These are phyloP conservation scores for Drosophila lowei DNA, from an alignment of 1,140 invertebrate species.

Conservation along the genomic window DNA sequence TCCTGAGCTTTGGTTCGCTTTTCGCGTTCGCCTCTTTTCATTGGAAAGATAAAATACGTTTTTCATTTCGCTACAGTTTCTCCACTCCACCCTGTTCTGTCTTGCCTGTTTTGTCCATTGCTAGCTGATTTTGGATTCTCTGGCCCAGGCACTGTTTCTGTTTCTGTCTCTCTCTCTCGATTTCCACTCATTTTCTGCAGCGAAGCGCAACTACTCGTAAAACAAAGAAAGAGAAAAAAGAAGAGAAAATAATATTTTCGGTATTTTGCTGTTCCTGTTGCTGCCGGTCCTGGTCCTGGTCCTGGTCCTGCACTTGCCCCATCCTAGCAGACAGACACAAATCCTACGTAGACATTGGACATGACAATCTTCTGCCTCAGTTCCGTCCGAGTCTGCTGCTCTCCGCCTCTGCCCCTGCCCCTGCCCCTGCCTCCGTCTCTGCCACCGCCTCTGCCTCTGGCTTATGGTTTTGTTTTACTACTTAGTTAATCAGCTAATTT, in stretches of 20 bases:
- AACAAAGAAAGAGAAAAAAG: slow-evolving; percentile 27
- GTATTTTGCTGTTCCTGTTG: slow-evolving; percentile 65
- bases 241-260: slow-evolving; percentile 72
- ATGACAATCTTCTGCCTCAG: slow-evolving; percentile 46
- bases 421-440: slow-evolving; percentile 1
- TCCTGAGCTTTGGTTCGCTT: slow-evolving; percentile 75
- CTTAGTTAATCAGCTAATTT: slow-evolving; percentile 80
- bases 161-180: slow-evolving; percentile 16
- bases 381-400: background rate
- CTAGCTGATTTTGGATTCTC: slow-evolving; percentile 65
- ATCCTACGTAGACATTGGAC: slow-evolving; percentile 68
- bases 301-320: slow-evolving; percentile 17
- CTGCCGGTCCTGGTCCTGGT: slow-evolving; percentile 3
- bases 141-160: slow-evolving; percentile 46
- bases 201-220: slow-evolving; percentile 54
- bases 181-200: slow-evolving; percentile 65
- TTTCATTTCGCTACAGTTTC: slow-evolving; percentile 77
- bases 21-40: slow-evolving; percentile 56
- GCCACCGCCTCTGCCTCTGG: slow-evolving; percentile 20
- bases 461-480: slow-evolving; percentile 74
- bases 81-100: slow-evolving; percentile 24
- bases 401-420: slow-evolving; percentile 10
- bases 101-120: slow-evolving; percentile 13
- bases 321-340: slow-evolving; percentile 53
- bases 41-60: slow-evolving; percentile 80